These are phyloP conservation scores for Cheilosia urbana DNA, from an alignment of 2,888 invertebrate genomes.

Conservation along the genomic window DNA sequence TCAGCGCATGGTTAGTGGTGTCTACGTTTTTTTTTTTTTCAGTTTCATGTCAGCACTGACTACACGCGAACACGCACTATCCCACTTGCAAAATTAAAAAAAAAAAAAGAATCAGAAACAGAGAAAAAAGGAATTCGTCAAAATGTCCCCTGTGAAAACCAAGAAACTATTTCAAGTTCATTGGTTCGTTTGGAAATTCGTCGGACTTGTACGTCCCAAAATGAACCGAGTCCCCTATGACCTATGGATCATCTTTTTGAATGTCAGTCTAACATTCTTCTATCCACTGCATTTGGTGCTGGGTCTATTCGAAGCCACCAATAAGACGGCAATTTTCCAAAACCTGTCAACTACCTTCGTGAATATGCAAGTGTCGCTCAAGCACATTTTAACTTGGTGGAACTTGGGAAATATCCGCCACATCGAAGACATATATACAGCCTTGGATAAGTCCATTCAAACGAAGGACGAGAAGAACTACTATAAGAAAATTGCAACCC, in stretches of 20 bases:
- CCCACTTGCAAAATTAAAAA: no score
- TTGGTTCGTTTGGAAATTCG: not conserved
- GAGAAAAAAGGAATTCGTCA: no score
- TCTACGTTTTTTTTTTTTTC: no score
- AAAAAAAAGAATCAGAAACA: no score
- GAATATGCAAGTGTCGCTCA: slow-evolving; percentile 76
- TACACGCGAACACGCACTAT: no score
- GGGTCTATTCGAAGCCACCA: slow-evolving; percentile 73
- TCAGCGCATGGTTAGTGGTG: no score
- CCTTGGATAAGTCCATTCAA: slow-evolving; percentile 76
- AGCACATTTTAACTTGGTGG: slow-evolving; percentile 76
- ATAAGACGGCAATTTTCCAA: slow-evolving; percentile 77
- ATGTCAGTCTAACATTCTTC: slow-evolving; percentile 70
- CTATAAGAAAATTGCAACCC: slow-evolving; percentile 62
- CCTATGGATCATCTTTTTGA: not conserved
- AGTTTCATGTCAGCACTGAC: no score
- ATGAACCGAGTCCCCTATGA: not conserved
- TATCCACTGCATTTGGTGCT: slow-evolving; percentile 79
- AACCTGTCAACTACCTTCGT: slow-evolving; percentile 77
- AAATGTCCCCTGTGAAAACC: not conserved
- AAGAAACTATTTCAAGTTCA: slow-evolving; percentile 4
- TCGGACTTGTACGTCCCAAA: not conserved
- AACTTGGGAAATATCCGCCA: slow-evolving; percentile 75
- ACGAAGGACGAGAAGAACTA: slow-evolving; percentile 61
- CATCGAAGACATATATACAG: slow-evolving; percentile 76